A percentile compares a stretch with the other conserved stretches of the same genome.
phyloP scores from a whole-genome alignment of 2,797 vertebrate species.

The Characodon lateralis region DNA sequence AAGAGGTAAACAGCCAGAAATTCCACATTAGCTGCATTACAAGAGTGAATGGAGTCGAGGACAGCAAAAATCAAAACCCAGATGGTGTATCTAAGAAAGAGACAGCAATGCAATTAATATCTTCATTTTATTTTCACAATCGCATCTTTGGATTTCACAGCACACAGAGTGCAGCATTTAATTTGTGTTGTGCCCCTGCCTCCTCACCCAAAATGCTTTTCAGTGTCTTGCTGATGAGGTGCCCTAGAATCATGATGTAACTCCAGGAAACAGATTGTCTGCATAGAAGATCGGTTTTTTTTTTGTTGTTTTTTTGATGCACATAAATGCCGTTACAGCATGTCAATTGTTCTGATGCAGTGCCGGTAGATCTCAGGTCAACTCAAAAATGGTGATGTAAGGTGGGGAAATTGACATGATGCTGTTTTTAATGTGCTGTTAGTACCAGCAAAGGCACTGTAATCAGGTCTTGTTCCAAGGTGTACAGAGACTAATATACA shows the following conservation, averaged over 20 bases:
- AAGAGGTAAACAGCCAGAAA: constrained; percentile 16
- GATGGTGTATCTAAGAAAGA: constrained; percentile 14
- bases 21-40: background rate
- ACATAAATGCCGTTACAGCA: constrained; percentile 45
- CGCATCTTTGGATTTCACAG: constrained; percentile 23
- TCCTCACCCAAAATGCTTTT: constrained; percentile 5
- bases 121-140: constrained; percentile 33
- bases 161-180: constrained; percentile 19
- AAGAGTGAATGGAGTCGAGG: background rate
- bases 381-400: constrained; percentile 64
- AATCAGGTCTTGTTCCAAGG: constrained; percentile 43
- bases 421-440: constrained; percentile 43
- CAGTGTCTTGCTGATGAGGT: constrained; percentile 24
- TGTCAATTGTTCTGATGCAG: constrained; percentile 33
- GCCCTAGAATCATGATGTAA: constrained; percentile 70
- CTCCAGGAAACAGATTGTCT: constrained; percentile 57
- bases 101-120: constrained; percentile 16
- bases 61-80: constrained; percentile 1
- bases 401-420: constrained; percentile 59
- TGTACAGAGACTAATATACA: constrained; percentile 12
- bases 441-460: constrained; percentile 50
- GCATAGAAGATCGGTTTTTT: constrained; percentile 59
- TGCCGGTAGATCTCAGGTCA: constrained; percentile 40
- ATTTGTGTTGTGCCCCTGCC: constrained; percentile 22
- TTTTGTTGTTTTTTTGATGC: constrained; percentile 43